Evolutionary conservation across 1,140 invertebrate genomes (phyloP).

Genomic region (Drosophila saltans): DNA sequence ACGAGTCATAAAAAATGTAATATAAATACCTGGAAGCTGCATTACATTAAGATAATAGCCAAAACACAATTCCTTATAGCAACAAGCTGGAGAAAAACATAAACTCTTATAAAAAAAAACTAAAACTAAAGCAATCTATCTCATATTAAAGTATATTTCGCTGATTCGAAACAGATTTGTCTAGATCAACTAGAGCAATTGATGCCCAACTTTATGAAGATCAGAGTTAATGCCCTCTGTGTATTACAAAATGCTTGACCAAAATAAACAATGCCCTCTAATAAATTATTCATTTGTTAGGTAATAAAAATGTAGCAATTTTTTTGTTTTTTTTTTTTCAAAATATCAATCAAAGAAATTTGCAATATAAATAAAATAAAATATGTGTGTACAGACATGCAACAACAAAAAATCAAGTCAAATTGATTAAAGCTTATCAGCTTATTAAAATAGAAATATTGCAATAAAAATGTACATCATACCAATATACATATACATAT

Average conservation of each 20-base stretch:
- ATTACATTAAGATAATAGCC: not conserved
- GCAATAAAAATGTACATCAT: slow-evolving; percentile 30
- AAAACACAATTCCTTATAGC: too few relatives aligned
- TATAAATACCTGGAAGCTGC: not conserved
- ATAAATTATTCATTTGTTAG: slow-evolving; percentile 36
- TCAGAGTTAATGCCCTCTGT: not conserved
- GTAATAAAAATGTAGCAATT: slow-evolving; percentile 32
- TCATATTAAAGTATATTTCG: too few relatives aligned
- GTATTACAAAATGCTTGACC: too few relatives aligned
- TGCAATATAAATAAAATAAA: slow-evolving; percentile 42
- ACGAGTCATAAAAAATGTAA: not conserved
- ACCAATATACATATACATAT: slow-evolving; percentile 26
- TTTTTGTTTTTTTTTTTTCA: not conserved
- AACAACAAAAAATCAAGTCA: slow-evolving; percentile 43
- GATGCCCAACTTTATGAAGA: not conserved
- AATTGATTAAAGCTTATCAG: slow-evolving; percentile 68
- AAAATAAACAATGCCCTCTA: slow-evolving; percentile 5
- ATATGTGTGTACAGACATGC: slow-evolving; percentile 4
- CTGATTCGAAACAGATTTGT: too few relatives aligned
- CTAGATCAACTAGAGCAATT: not conserved
- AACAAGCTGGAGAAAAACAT: too few relatives aligned
- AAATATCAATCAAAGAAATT: slow-evolving; percentile 32
- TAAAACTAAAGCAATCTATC: too few relatives aligned
- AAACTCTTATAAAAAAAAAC: too few relatives aligned
- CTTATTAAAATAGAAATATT: slow-evolving; percentile 30